Percentiles rank a stretch among this genome's conserved stretches.
phyloP scores from a whole-genome alignment of 2,888 invertebrate genomes.

The Scaptomyza tumidula region DNA sequence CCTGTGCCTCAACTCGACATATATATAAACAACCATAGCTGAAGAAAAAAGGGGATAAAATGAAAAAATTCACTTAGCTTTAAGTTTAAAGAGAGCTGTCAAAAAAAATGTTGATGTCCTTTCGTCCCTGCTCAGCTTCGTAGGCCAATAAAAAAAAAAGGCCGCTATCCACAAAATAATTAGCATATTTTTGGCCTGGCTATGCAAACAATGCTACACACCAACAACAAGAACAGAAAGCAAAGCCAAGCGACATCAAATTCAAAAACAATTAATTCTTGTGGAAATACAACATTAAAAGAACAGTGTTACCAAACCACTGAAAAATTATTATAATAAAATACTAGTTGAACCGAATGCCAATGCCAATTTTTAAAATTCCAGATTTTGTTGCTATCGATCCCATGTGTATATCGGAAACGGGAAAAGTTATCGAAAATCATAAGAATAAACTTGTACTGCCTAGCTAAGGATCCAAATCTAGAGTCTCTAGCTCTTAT shows the following conservation, averaged over 20 bases:
- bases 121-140: slow-evolving; percentile 46
- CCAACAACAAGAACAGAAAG: neutral
- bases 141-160: slow-evolving; percentile 45
- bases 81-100: slow-evolving; percentile 25
- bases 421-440: no score
- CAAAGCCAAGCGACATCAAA: slow-evolving; percentile 27
- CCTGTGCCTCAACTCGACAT: slow-evolving; percentile 21
- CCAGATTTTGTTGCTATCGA: no score
- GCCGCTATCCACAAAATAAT: slow-evolving; percentile 38
- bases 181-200: slow-evolving; percentile 64
- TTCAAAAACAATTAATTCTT: slow-evolving; percentile 59
- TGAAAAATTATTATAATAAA: neutral
- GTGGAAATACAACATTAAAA: neutral
- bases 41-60: slow-evolving; percentile 18
- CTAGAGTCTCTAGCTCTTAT: no score
- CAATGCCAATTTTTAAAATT: no score
- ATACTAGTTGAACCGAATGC: neutral
- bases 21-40: slow-evolving; percentile 42
- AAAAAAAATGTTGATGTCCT: slow-evolving; percentile 13
- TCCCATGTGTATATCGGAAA: no score
- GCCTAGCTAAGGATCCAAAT: no score
- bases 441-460: no score
- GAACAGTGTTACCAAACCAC: slow-evolving; percentile 15
- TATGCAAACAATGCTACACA: slow-evolving; percentile 36
- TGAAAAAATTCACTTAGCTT: slow-evolving; percentile 4